A percentile compares a stretch with the other conserved stretches of the same genome.
phyloP scores from a whole-genome alignment of 2,113 vertebrate genomes.

The Notarius quadriscutis region DNA sequence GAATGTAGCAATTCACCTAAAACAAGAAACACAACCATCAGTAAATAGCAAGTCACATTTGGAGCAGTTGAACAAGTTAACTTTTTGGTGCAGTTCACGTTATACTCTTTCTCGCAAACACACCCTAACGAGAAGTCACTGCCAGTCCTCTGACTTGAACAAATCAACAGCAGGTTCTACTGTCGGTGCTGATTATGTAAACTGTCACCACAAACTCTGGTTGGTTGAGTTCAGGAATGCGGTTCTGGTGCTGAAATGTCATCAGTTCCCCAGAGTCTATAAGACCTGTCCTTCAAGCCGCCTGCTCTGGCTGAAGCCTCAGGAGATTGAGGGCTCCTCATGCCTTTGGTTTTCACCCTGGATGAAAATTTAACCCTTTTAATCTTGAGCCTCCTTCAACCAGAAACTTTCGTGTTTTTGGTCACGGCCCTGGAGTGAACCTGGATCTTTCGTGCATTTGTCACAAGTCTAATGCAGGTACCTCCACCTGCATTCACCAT shows the following conservation, averaged over 20 bases:
- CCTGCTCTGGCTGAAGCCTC: neutral
- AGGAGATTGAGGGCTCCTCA: neutral
- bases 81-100: neutral
- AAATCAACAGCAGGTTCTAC: neutral
- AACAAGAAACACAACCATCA: neutral
- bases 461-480: neutral
- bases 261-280: neutral
- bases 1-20: constrained; percentile 19
- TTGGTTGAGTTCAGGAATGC: neutral
- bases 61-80: neutral
- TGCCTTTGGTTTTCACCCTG: neutral
- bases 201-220: neutral
- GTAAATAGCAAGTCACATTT: neutral
- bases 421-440: neutral
- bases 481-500: neutral
- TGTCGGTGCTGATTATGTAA: neutral
- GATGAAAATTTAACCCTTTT: neutral
- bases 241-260: constrained; percentile 3
- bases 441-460: neutral
- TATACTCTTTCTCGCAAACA: neutral
- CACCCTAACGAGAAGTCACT: neutral
- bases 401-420: neutral
- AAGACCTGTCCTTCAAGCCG: neutral
- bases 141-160: neutral
- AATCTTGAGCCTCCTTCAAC: constrained; percentile 1